Conservation (phyloP, 2,113 vertebrate genomes). For the Leptocoma aspasia region DNA sequence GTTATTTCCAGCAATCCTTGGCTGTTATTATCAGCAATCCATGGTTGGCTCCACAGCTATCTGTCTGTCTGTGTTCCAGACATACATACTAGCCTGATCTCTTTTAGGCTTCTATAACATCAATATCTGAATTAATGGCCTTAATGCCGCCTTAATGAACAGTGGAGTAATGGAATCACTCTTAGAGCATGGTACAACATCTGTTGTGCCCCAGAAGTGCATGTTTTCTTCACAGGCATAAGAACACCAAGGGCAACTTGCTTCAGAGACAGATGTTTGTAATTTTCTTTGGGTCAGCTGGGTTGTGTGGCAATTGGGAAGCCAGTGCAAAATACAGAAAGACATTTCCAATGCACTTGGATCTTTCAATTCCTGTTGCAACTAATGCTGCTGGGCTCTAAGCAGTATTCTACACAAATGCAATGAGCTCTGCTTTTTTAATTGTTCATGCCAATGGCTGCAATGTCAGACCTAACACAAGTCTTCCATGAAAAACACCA, state of each 20-base stretch:
- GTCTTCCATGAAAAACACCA: neutral
- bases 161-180: neutral
- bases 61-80: neutral
- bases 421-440: neutral
- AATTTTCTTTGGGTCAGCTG: neutral
- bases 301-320: neutral
- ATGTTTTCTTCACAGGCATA: neutral
- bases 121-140: neutral
- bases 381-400: neutral
- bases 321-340: neutral
- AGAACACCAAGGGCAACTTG: neutral
- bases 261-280: neutral
- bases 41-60: neutral
- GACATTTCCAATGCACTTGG: neutral
- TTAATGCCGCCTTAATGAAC: neutral
- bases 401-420: neutral
- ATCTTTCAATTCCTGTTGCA: neutral
- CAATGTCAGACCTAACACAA: neutral
- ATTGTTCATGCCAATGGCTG: neutral
- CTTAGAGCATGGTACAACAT: neutral
- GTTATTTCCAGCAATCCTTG: neutral
- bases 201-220: neutral
- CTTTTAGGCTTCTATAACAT: neutral
- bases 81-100: neutral
- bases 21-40: neutral